A percentile compares a stretch with the other conserved stretches of the same genome.
Conservation (phyloP, 35 echinoderm and acorn worm species). For the Patiria miniata region DNA sequence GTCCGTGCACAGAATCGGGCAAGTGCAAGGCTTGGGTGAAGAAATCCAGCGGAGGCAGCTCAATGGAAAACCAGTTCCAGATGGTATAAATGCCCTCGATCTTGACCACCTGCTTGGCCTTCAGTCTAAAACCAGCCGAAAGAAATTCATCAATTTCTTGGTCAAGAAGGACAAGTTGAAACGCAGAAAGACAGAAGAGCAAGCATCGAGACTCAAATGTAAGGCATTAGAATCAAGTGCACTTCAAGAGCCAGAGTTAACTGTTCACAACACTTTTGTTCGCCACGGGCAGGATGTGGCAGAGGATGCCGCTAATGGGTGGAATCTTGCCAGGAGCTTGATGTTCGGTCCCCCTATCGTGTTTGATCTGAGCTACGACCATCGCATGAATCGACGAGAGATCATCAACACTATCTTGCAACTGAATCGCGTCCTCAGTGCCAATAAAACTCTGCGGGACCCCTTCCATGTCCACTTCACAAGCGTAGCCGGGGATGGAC, state of each 20-base stretch:
- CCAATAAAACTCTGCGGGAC: conserved; percentile 5
- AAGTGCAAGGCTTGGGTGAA: background rate
- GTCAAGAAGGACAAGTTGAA: background rate
- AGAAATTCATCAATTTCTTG: background rate
- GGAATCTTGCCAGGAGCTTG: background rate
- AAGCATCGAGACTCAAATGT: background rate
- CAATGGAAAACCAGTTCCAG: background rate
- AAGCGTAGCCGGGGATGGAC: background rate
- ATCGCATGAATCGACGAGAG: background rate
- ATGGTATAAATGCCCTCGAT: background rate
- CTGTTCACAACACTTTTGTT: background rate
- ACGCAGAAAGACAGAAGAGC: background rate
- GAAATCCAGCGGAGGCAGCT: background rate
- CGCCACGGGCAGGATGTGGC: background rate
- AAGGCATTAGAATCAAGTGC: background rate
- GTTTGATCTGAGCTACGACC: conserved; percentile 23
- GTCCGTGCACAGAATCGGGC: background rate
- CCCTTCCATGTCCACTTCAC: conserved; percentile 4
- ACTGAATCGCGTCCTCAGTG: background rate
- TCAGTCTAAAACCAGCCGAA: background rate
- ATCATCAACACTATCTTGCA: background rate
- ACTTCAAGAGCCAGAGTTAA: background rate
- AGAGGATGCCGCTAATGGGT: background rate
- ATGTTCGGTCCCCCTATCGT: conserved; percentile 3
- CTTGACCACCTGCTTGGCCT: background rate